Conservation (phyloP, 2,797 vertebrate species). For the Cyclura pinguis region DNA sequence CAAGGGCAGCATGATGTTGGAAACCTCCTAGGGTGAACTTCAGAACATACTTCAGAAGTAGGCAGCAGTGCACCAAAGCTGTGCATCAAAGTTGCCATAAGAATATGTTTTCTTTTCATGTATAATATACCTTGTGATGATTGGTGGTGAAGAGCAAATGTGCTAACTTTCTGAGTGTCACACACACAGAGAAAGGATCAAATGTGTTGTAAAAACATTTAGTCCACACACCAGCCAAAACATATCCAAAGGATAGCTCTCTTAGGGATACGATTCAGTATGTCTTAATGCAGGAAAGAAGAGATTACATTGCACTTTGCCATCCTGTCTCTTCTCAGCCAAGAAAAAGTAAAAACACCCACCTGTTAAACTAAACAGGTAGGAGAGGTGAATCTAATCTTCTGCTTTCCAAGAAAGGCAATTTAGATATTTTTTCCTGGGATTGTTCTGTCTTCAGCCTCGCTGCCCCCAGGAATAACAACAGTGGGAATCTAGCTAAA, state of each 20-base stretch:
- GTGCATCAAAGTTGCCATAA: no score
- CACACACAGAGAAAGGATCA: no score
- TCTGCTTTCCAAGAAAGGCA: fast-evolving
- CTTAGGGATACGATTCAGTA: neutral
- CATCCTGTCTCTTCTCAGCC: neutral
- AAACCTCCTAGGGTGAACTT: no score
- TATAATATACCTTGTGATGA: no score
- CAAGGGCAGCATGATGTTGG: no score
- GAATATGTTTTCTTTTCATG: no score
- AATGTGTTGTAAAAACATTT: neutral
- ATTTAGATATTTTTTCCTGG: neutral
- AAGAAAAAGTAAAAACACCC: neutral
- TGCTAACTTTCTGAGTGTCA: no score
- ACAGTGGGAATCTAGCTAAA: neutral
- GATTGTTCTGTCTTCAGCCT: neutral
- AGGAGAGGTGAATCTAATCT: neutral
- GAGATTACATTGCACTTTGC: neutral
- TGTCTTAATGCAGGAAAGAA: neutral
- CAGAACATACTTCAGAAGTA: no score
- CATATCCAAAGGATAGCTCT: neutral
- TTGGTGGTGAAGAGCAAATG: no score
- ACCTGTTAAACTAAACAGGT: neutral
- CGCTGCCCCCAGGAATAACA: neutral
- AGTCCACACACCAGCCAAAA: neutral
- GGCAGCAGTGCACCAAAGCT: no score